Evolutionary conservation across 1,140 invertebrate genomes (phyloP), one percentile per base, ranked within the genome.

Genomic region (Spodoptera frugiperda): DNA sequence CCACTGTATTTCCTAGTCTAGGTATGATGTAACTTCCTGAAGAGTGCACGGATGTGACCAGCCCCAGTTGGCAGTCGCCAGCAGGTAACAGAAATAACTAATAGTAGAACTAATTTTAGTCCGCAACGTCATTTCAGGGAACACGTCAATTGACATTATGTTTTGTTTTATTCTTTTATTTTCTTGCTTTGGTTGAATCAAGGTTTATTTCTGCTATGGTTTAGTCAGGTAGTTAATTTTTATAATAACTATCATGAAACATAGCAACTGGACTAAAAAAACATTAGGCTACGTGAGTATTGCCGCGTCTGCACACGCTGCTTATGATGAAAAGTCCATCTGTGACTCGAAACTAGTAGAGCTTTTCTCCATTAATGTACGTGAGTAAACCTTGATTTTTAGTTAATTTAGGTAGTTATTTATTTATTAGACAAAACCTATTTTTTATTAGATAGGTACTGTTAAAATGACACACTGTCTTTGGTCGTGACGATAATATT

Each of bases 1-100:
- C 53, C 51, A 46, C 6, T 1, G 9, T 39, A 39, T 39, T 39
- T 39, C 17, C 33, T 46, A 61, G 21, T 61, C 6, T 14, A 55
- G 46, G 51, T 25, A 68, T 76, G 76, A 77, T 70, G 76, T 59
- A 77, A 78, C 59, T 78, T 78, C 76, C 76, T 78, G 51, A 73
- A 57, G 25, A 21, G 14, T 49, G 44, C 55, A 54, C 73, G 61
- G 73, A 75, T 65, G 44, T 46, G 59, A 67, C 44, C 44, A 76
- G 63, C 6, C 74, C 74, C 74, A 76, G 74, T 76, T 76, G 74
- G 74, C 74, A 63, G 59, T 9, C 33, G 59, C 48, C 0, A 11
- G 25, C 74, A 76, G 74, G 74, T 76, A 54, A 67, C 74, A 67
- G 51, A 76, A 76, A 76, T 76, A 76, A 63, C 39, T 51, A 65